A percentile compares a stretch with the other conserved stretches of the same genome.
These are phyloP conservation scores for Cossypha dichroa DNA, from an alignment of 2,797 vertebrate genomes.

Conservation along the genomic window DNA sequence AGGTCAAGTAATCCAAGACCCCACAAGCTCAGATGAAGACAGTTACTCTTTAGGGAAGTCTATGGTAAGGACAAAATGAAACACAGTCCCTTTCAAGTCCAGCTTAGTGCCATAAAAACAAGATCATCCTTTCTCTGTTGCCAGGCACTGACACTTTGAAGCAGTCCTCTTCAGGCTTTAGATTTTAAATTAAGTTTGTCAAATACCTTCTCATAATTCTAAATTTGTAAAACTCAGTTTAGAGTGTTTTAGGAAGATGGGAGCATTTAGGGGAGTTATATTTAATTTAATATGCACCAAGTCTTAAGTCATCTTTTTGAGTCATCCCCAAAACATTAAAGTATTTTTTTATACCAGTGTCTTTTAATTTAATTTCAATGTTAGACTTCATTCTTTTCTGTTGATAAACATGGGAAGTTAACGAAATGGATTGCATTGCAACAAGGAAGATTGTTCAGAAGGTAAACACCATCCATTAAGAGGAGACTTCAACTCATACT, in stretches of 20 bases:
- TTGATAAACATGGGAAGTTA: background rate
- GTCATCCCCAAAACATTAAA: background rate
- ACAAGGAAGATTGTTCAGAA: background rate
- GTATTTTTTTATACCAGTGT: background rate
- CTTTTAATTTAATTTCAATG: background rate
- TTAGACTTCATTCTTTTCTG: background rate
- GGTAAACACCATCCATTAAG: background rate
- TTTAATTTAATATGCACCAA: background rate
- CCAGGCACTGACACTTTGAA: background rate
- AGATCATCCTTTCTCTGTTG: background rate
- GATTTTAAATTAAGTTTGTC: background rate
- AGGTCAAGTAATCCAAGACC: background rate
- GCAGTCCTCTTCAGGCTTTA: background rate
- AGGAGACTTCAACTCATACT: rapidly evolving
- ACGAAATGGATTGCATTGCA: background rate
- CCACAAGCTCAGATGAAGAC: background rate
- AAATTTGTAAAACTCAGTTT: background rate
- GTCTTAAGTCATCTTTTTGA: background rate
- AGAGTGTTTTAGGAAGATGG: background rate
- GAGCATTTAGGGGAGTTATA: background rate
- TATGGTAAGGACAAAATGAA: background rate
- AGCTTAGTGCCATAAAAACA: background rate
- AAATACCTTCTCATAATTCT: background rate
- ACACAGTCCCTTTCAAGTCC: background rate
- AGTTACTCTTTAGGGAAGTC: background rate